Conservation (phyloP, 2,797 vertebrate genomes). For the Remorina albescens region DNA sequence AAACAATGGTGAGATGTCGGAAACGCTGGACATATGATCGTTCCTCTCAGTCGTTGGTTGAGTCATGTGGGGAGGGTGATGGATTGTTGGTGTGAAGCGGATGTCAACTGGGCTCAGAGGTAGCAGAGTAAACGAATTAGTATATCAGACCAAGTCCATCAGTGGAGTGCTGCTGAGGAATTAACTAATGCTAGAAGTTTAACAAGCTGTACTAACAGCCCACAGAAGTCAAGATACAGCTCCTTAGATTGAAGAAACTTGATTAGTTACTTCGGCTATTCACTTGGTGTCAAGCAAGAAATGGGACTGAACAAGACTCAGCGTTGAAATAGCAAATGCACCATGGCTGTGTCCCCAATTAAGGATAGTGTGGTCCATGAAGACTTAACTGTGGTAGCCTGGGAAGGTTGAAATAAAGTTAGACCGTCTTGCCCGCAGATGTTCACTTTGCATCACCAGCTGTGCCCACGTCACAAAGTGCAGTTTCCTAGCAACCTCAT, state of each 20-base stretch:
- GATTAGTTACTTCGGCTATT: background rate
- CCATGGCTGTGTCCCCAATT: no score
- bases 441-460: no score
- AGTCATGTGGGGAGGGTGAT: conserved; percentile 7
- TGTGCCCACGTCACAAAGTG: no score
- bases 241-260: background rate
- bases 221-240: background rate
- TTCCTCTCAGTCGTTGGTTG: conserved; percentile 19
- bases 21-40: conserved; percentile 60
- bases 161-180: background rate
- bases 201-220: background rate
- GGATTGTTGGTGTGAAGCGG: conserved; percentile 19
- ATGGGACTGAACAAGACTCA: no score
- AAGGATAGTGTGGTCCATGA: no score
- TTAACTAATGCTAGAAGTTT: background rate
- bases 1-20: conserved; percentile 54
- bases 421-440: no score
- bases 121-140: conserved; percentile 33
- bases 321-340: no score
- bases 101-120: conserved; percentile 29
- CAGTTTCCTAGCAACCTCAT: no score
- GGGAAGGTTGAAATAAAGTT: no score
- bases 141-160: conserved; percentile 7
- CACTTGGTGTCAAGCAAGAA: background rate
- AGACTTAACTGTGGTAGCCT: no score